These are phyloP conservation scores for Semotilus atromaculatus DNA, from an alignment of 2,797 vertebrate genomes.

Conservation along the genomic window DNA sequence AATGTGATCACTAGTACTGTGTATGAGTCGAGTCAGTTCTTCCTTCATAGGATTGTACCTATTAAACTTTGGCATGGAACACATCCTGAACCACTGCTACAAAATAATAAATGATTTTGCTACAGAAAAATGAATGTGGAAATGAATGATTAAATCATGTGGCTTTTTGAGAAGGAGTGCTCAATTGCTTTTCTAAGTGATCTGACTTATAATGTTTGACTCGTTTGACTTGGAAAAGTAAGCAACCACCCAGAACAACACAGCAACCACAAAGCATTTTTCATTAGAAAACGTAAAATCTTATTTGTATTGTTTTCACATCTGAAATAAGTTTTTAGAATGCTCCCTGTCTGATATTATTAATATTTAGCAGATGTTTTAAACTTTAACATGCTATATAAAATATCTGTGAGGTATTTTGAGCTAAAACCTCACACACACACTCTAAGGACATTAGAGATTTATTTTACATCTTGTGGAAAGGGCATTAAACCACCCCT, in stretches of 20 bases:
- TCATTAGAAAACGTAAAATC: neutral
- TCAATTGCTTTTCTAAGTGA: neutral
- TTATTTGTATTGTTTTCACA: neutral
- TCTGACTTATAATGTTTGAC: conserved; percentile 11
- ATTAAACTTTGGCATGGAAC: neutral
- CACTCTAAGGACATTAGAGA: no score
- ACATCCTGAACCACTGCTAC: neutral
- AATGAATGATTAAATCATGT: conserved; percentile 6
- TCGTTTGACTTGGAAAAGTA: neutral
- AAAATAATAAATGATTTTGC: conserved; percentile 1
- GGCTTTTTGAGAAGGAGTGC: conserved; percentile 8
- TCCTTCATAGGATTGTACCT: neutral
- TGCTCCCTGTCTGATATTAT: neutral
- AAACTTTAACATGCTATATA: no score
- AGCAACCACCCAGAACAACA: neutral
- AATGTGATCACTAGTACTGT: neutral
- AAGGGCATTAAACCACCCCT: no score
- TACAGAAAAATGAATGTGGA: neutral
- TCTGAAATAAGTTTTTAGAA: neutral
- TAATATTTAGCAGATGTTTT: neutral
- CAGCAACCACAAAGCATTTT: neutral
- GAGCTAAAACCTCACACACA: no score
- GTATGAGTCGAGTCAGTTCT: neutral
- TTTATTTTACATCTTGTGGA: no score
- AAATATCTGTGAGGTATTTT: no score